These are phyloP conservation scores for Drosophila birchii DNA, from an alignment of 2,888 invertebrate species.

Conservation along the genomic window DNA sequence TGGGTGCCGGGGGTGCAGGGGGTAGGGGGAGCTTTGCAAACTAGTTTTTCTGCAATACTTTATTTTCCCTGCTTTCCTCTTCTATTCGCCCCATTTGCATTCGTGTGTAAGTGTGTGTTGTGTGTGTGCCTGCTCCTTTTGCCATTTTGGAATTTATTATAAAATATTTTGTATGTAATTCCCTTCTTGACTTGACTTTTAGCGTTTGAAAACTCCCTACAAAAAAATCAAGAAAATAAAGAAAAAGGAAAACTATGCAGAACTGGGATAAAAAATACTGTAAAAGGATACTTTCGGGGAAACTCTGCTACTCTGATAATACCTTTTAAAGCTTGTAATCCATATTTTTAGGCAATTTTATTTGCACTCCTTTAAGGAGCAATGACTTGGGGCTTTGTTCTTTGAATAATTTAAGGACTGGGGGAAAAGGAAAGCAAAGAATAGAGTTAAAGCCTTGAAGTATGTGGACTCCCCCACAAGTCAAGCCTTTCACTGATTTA, in stretches of 20 bases:
- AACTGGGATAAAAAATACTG: neutral
- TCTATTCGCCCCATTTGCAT: constrained; percentile 30
- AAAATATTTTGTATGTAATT: constrained; percentile 49
- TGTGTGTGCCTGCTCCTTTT: constrained; percentile 26
- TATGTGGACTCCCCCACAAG: neutral
- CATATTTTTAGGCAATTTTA: neutral
- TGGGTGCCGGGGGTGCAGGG: no score
- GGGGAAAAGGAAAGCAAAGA: neutral
- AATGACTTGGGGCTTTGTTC: constrained; percentile 5
- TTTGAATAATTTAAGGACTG: constrained; percentile 1
- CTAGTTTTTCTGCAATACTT: constrained; percentile 45
- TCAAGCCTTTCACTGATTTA: constrained; percentile 51
- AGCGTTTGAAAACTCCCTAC: constrained; percentile 38
- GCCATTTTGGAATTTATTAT: constrained; percentile 46
- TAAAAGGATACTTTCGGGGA: neutral
- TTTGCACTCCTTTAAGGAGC: neutral
- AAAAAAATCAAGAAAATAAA: constrained; percentile 33
- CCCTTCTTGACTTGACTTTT: constrained; percentile 47
- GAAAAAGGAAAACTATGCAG: neutral
- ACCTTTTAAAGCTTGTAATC: neutral
- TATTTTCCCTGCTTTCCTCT: constrained; percentile 9
- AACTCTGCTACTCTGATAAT: neutral
- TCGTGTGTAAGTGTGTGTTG: neutral
- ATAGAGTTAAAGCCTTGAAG: constrained; percentile 12
- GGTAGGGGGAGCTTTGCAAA: constrained; percentile 23